phyloP scores from a whole-genome alignment of 2,888 invertebrate species.

The Fabriciana adippe region DNA sequence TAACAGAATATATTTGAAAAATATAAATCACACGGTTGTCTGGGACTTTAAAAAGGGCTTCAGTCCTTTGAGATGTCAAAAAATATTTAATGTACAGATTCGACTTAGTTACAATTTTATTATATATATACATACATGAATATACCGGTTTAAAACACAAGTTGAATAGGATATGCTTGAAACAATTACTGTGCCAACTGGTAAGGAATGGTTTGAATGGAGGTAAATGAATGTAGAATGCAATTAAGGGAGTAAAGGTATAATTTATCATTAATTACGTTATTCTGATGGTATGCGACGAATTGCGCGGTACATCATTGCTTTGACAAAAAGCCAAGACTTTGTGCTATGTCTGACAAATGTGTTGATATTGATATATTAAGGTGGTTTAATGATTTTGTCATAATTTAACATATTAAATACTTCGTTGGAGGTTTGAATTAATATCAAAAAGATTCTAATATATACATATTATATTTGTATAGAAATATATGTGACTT shows the following conservation, averaged over 20 bases:
- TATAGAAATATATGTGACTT: no score
- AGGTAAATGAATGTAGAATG: slow-evolving; percentile 44
- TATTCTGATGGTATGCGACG: slow-evolving; percentile 32
- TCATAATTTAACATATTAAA: no score
- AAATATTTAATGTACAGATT: no score
- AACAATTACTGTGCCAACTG: slow-evolving; percentile 13
- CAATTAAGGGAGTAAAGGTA: slow-evolving; percentile 49
- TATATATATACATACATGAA: no score
- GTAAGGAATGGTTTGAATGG: slow-evolving; percentile 23
- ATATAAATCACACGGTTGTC: no score
- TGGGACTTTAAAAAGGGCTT: no score
- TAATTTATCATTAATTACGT: slow-evolving; percentile 48
- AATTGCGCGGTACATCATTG: slow-evolving; percentile 32
- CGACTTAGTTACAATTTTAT: no score
- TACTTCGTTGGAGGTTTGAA: no score
- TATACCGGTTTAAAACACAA: background rate
- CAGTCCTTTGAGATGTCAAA: no score
- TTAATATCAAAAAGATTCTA: no score
- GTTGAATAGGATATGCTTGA: slow-evolving; percentile 1
- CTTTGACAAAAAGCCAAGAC: slow-evolving; percentile 14
- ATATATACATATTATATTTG: no score
- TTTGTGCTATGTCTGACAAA: background rate
- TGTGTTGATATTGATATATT: slow-evolving; percentile 9
- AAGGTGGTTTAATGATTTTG: background rate
- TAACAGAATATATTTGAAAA: no score